Conservation (phyloP, 2,113 vertebrate species). For the Esox niger region DNA sequence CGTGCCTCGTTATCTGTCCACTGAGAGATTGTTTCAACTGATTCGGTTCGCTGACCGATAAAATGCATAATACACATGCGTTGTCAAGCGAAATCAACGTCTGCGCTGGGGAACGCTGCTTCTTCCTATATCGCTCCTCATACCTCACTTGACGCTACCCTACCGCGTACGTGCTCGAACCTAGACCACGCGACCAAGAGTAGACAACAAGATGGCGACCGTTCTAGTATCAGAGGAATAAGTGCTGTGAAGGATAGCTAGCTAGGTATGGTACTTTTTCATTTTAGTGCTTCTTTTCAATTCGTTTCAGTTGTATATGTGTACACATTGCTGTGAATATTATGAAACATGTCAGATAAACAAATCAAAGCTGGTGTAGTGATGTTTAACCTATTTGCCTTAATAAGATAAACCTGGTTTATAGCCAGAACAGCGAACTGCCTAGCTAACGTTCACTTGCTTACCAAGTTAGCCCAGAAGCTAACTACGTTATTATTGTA, state of each 20-base stretch:
- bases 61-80: too few species aligned
- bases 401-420: neutral
- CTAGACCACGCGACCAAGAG: conserved; percentile 65
- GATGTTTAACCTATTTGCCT: neutral
- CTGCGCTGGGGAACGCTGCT: too few species aligned
- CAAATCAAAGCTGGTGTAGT: neutral
- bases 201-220: conserved; percentile 70
- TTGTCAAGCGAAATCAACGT: too few species aligned
- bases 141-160: conserved; percentile 43
- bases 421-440: too few species aligned
- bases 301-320: neutral
- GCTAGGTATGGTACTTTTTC: neutral
- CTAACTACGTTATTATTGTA: too few species aligned
- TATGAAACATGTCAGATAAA: neutral
- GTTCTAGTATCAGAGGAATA: conserved; percentile 47
- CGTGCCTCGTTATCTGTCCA: too few species aligned
- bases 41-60: too few species aligned
- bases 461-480: neutral
- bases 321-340: neutral
- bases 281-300: neutral
- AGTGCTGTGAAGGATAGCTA: conserved; percentile 59
- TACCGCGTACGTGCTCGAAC: conserved; percentile 51
- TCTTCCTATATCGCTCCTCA: too few species aligned
- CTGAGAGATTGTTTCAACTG: too few species aligned
- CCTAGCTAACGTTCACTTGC: neutral